These are phyloP conservation scores for Serilophus lunatus DNA, from an alignment of 2,113 vertebrate genomes.

Conservation along the genomic window DNA sequence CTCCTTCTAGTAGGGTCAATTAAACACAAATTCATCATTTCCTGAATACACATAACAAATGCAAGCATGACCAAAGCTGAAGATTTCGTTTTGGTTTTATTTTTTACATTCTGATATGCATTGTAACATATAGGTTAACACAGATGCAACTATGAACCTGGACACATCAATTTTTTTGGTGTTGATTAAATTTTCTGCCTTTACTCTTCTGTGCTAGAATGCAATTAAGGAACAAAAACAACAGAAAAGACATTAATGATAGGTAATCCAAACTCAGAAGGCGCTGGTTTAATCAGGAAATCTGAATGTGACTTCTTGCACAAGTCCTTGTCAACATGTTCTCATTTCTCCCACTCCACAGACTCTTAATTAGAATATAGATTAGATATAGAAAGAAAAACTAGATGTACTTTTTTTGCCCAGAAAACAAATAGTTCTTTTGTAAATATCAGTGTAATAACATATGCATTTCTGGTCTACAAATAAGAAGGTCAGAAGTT, in stretches of 20 bases:
- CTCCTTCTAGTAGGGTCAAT: conserved; percentile 56
- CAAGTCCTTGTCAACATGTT: neutral
- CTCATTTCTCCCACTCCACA: neutral
- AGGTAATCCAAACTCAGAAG: conserved; percentile 35
- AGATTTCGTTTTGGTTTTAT: neutral
- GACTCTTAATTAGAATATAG: neutral
- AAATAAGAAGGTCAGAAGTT: neutral
- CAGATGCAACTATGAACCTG: conserved; percentile 8
- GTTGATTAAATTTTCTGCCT: neutral
- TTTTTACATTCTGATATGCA: neutral
- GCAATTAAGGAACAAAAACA: conserved; percentile 65
- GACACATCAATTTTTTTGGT: conserved; percentile 7
- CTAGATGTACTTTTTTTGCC: accelerated
- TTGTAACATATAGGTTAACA: conserved; percentile 49
- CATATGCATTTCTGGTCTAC: neutral
- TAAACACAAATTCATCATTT: conserved; percentile 60
- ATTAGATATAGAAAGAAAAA: neutral
- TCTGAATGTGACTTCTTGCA: conserved; percentile 30
- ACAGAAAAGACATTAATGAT: conserved; percentile 56
- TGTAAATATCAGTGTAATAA: neutral
- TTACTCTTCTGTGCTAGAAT: conserved; percentile 25
- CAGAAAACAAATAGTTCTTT: neutral
- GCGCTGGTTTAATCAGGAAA: conserved; percentile 49
- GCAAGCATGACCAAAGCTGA: conserved; percentile 18
- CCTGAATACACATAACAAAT: conserved; percentile 54